Conservation (phyloP, 2,888 invertebrate genomes). For the Pheosia gnoma region DNA sequence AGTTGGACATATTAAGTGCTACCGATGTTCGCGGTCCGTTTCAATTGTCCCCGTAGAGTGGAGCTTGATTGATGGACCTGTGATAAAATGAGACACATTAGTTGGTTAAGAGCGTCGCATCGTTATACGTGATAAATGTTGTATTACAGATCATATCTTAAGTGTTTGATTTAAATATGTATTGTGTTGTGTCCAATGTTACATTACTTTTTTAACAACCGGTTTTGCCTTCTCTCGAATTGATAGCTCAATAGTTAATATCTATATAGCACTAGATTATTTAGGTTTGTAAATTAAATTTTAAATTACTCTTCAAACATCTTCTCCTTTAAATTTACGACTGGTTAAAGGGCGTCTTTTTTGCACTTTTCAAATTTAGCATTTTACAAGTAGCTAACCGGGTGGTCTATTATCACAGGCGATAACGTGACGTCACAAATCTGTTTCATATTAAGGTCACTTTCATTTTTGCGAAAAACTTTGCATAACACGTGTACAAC, state of each 20-base stretch:
- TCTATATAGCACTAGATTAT: too few species aligned
- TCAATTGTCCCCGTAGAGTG: conserved; percentile 80
- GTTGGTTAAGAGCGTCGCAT: conserved; percentile 79
- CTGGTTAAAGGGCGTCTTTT: background rate
- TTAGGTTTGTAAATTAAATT: too few species aligned
- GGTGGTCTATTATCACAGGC: conserved; percentile 32
- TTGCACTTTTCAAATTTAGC: background rate
- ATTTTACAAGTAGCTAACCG: conserved; percentile 32
- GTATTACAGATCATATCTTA: conserved; percentile 51
- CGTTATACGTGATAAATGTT: conserved; percentile 76
- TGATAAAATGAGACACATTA: conserved; percentile 83
- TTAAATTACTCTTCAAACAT: too few species aligned
- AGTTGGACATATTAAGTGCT: conserved; percentile 83
- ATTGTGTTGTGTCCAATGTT: conserved; percentile 26
- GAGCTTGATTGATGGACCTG: conserved; percentile 84
- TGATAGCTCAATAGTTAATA: too few species aligned
- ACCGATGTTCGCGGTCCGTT: conserved; percentile 72
- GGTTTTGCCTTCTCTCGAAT: too few species aligned
- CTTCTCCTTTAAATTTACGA: background rate
- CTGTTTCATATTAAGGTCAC: conserved; percentile 38
- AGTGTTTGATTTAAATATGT: conserved; percentile 50
- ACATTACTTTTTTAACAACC: conserved; percentile 13
- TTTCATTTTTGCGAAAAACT: conserved; percentile 31
- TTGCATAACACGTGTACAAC: conserved; percentile 41
- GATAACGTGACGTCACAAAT: conserved; percentile 32